These are phyloP conservation scores for Neomonachus schauinslandi DNA, from an alignment of 2,113 vertebrate genomes.

Conservation along the genomic window DNA sequence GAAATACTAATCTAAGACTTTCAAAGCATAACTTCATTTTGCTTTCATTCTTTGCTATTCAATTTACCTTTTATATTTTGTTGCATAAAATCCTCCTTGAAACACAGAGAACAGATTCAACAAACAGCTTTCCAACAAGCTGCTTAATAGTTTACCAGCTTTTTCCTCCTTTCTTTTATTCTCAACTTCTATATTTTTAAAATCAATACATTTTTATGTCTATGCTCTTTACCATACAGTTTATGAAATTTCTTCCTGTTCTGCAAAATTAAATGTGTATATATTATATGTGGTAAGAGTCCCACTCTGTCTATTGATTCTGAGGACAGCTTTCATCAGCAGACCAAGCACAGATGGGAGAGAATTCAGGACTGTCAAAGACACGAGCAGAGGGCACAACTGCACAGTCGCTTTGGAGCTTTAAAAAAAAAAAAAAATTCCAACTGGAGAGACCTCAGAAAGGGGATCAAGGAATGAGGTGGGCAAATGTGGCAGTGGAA, in stretches of 20 bases:
- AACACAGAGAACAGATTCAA: neutral
- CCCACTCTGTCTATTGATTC: neutral
- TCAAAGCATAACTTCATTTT: neutral
- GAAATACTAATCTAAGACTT: neutral
- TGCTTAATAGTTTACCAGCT: neutral
- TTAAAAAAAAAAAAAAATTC: neutral
- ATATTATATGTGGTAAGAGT: neutral
- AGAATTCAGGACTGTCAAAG: neutral
- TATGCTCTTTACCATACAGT: neutral
- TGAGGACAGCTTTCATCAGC: neutral
- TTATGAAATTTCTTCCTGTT: neutral
- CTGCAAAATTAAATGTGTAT: neutral
- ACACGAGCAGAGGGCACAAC: neutral
- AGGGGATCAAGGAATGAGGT: neutral
- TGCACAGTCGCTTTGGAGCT: neutral
- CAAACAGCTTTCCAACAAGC: neutral
- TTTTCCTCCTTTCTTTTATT: neutral
- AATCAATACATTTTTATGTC: neutral
- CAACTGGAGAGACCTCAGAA: neutral
- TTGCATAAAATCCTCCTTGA: neutral
- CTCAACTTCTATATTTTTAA: neutral
- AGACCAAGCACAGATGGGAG: neutral
- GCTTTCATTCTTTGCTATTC: neutral
- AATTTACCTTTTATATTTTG: neutral
- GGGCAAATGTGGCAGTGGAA: neutral